Conservation (phyloP, 2,888 invertebrate species). For the Mimas tiliae region DNA sequence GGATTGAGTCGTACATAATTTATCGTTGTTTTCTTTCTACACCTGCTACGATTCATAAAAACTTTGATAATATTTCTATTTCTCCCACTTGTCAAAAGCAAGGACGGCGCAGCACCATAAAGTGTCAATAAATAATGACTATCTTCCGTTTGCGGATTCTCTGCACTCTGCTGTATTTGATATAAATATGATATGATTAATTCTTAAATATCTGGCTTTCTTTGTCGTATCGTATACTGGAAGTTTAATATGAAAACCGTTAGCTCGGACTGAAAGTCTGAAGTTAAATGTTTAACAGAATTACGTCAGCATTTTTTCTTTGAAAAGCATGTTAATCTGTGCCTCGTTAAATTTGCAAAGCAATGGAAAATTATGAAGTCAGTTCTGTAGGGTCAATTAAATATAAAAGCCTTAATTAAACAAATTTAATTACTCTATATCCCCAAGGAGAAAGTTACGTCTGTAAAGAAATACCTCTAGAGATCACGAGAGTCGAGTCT, state of each 20-base stretch:
- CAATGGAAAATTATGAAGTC: constrained; percentile 10
- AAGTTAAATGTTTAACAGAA: not conserved
- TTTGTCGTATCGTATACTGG: constrained; percentile 7
- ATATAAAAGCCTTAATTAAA: constrained; percentile 45
- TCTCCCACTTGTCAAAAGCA: constrained; percentile 6
- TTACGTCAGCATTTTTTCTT: constrained; percentile 12
- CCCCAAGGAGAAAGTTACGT: constrained; percentile 41
- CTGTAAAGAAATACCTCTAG: constrained; percentile 43
- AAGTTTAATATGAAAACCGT: constrained; percentile 2
- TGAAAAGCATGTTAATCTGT: not conserved
- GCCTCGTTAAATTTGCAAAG: constrained; percentile 21
- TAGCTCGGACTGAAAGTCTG: not conserved
- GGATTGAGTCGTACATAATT: not conserved
- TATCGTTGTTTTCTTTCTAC: not conserved
- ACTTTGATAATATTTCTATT: not conserved
- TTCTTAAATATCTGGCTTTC: not conserved
- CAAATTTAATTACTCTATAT: constrained; percentile 50
- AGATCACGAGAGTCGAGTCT: constrained; percentile 4
- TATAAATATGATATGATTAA: not conserved
- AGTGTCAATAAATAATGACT: not conserved
- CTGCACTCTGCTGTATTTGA: not conserved
- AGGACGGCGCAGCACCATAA: not conserved
- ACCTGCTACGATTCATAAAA: constrained; percentile 6
- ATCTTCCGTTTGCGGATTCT: not conserved
- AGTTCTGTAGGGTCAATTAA: constrained; percentile 27